A percentile compares a stretch with the other conserved stretches of the same genome.
phyloP scores from a whole-genome alignment of 2,797 vertebrate genomes.

The Halcyon chelicuti region DNA sequence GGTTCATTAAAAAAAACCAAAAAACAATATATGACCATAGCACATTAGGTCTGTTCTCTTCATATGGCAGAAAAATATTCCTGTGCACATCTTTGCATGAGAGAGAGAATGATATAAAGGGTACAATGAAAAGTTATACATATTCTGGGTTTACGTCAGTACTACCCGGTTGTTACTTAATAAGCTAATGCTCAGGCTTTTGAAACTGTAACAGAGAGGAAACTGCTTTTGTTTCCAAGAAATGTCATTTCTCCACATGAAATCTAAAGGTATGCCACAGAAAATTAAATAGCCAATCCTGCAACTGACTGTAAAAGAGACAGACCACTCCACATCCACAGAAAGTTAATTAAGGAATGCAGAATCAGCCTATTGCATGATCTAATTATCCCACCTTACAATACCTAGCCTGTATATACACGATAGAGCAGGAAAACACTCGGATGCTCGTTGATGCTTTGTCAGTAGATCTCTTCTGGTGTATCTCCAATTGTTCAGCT shows the following conservation, averaged over 20 bases:
- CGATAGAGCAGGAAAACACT: background rate
- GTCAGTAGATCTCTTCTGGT: background rate
- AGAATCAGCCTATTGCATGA: background rate
- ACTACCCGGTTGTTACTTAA: slow-evolving; percentile 4
- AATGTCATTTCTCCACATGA: accelerated
- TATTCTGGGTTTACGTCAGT: background rate
- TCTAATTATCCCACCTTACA: background rate
- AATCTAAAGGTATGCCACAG: background rate
- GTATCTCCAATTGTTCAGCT: background rate
- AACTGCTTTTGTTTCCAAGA: background rate
- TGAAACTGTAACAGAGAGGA: background rate
- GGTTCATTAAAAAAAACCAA: background rate
- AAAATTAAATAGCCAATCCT: background rate
- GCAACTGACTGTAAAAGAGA: background rate
- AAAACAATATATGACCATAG: background rate
- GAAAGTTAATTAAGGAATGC: background rate
- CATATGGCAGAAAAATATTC: background rate
- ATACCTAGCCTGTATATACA: background rate
- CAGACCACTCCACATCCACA: background rate
- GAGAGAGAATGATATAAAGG: background rate
- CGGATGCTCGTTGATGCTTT: background rate
- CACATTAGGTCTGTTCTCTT: background rate
- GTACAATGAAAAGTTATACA: background rate
- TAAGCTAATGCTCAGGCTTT: background rate
- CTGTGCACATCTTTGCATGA: background rate